phyloP scores from a whole-genome alignment of 2,888 invertebrate species.

The Drosophila cognata region DNA sequence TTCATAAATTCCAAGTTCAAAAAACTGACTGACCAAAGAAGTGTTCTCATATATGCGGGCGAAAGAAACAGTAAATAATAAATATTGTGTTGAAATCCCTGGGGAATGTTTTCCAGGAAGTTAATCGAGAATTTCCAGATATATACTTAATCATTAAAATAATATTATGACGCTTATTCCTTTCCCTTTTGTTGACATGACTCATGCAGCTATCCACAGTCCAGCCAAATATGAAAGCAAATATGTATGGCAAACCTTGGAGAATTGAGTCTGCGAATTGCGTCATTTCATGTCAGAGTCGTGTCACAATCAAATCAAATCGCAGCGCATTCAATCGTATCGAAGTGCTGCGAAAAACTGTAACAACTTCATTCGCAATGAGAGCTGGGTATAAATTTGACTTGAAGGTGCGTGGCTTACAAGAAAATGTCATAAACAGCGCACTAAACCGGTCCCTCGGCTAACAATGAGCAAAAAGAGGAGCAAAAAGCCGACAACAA shows the following conservation, averaged over 20 bases:
- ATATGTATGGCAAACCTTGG: slow-evolving; percentile 54
- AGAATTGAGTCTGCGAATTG: slow-evolving; percentile 59
- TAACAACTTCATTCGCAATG: slow-evolving; percentile 78
- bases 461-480: slow-evolving; percentile 47
- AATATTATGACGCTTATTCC: not conserved
- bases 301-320: slow-evolving; percentile 79
- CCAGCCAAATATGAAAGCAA: slow-evolving; percentile 49
- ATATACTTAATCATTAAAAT: not conserved
- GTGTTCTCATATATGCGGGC: slow-evolving; percentile 4
- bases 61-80: not conserved
- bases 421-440: slow-evolving; percentile 77
- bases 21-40: slow-evolving; percentile 13
- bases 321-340: slow-evolving; percentile 35
- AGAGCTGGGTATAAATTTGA: slow-evolving; percentile 68
- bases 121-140: not conserved
- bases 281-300: slow-evolving; percentile 74
- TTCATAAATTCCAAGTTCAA: slow-evolving; percentile 30
- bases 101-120: not conserved
- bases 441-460: slow-evolving; percentile 46
- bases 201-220: slow-evolving; percentile 25
- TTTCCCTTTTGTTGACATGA: slow-evolving; percentile 22
- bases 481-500: slow-evolving; percentile 71
- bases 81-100: not conserved
- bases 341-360: slow-evolving; percentile 56
- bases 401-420: slow-evolving; percentile 80